A percentile compares a stretch with the other conserved stretches of the same genome.
Conservation (phyloP, 1,140 invertebrate species). For the Apis dorsata region DNA sequence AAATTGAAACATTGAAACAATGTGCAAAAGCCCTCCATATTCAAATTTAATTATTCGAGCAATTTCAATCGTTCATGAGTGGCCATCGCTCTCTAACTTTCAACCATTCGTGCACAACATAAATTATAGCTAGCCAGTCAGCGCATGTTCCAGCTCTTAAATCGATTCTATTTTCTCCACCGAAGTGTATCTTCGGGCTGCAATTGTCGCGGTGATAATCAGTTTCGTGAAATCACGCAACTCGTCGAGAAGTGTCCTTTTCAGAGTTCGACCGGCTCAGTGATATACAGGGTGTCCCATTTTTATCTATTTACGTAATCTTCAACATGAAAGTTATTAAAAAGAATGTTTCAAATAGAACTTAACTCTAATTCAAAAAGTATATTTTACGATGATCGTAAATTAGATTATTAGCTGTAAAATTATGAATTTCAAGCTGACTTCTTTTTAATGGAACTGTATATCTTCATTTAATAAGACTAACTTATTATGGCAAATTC, state of each 20-base stretch:
- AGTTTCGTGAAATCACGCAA: conserved; percentile 58
- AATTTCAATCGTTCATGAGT: conserved; percentile 21
- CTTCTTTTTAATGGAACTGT: no score
- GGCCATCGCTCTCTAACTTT: conserved; percentile 43
- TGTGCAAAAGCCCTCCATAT: neutral
- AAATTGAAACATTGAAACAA: neutral
- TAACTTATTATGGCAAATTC: no score
- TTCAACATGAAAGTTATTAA: no score
- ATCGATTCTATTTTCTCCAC: conserved; percentile 52
- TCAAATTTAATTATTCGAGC: conserved; percentile 27
- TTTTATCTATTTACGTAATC: neutral
- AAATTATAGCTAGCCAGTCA: conserved; percentile 31
- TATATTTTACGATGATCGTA: no score
- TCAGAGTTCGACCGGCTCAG: conserved; percentile 14
- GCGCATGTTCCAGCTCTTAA: conserved; percentile 22
- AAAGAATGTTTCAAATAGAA: neutral
- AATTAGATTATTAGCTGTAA: no score
- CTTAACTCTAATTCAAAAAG: neutral
- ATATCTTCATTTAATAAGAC: no score
- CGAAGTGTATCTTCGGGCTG: conserved; percentile 37
- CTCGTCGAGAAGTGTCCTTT: conserved; percentile 41
- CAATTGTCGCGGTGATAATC: conserved; percentile 50
- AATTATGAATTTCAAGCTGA: no score
- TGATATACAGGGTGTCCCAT: neutral
- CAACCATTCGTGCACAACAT: conserved; percentile 20